phyloP scores from a whole-genome alignment of 1,140 invertebrate species.

The Procambarus clarkii region DNA sequence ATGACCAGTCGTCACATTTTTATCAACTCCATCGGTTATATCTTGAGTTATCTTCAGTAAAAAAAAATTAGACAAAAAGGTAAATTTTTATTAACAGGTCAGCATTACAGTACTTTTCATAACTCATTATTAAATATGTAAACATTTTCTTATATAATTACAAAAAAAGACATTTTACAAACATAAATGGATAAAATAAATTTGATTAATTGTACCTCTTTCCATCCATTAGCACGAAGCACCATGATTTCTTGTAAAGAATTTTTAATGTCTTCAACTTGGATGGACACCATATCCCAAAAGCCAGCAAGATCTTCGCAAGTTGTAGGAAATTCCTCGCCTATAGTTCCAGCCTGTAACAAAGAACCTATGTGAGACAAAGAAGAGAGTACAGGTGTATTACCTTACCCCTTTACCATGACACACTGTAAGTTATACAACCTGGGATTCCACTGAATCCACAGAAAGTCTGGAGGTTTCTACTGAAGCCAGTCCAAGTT shows the following conservation, averaged over 20 bases:
- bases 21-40: slow-evolving; percentile 5
- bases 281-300: slow-evolving; percentile 97
- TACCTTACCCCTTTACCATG: too few species aligned
- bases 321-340: slow-evolving; percentile 91
- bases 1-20: slow-evolving; percentile 73
- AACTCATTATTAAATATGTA: too few species aligned
- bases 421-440: too few species aligned
- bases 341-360: slow-evolving; percentile 72
- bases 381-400: too few species aligned
- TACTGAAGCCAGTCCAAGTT: too few species aligned
- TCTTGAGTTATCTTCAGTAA: not conserved
- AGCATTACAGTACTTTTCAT: not conserved
- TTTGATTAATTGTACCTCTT: slow-evolving; percentile 73
- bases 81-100: not conserved
- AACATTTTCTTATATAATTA: not conserved
- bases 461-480: too few species aligned
- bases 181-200: not conserved
- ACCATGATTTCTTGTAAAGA: slow-evolving; percentile 86
- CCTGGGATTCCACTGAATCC: too few species aligned
- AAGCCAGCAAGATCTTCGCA: slow-evolving; percentile 93
- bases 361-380: not conserved
- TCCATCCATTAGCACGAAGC: slow-evolving; percentile 85
- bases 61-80: not conserved
- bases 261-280: slow-evolving; percentile 87
- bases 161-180: not conserved